These are phyloP conservation scores for Drosophila cognata DNA, from an alignment of 2,888 invertebrate genomes.

Conservation along the genomic window DNA sequence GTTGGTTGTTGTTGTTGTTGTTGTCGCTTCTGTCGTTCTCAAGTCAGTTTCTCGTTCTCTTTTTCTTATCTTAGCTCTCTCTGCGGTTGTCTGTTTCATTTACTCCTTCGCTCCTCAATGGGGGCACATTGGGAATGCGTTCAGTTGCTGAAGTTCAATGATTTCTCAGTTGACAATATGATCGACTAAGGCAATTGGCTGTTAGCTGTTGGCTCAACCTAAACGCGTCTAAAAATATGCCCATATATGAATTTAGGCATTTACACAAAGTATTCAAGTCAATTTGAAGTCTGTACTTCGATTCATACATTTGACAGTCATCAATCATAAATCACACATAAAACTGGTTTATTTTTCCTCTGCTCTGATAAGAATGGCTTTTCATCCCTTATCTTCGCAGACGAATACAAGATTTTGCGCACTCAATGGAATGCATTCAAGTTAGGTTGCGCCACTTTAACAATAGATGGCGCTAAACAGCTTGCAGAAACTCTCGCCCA, in stretches of 20 bases:
- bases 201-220: background rate
- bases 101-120: background rate
- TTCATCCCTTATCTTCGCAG: slow-evolving; percentile 37
- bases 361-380: slow-evolving; percentile 55
- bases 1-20: slow-evolving; percentile 8
- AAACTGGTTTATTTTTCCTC: background rate
- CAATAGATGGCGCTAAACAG: slow-evolving; percentile 67
- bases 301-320: background rate
- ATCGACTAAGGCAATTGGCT: slow-evolving; percentile 15
- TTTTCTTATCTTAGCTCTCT: slow-evolving; percentile 53
- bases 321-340: background rate
- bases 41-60: slow-evolving; percentile 48
- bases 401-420: slow-evolving; percentile 54
- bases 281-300: background rate
- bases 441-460: slow-evolving; percentile 24
- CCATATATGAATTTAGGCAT: accelerated
- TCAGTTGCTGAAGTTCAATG: slow-evolving; percentile 62
- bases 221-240: background rate
- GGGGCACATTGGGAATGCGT: slow-evolving; percentile 27
- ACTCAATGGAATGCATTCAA: slow-evolving; percentile 24
- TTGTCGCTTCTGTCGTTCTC: slow-evolving; percentile 21
- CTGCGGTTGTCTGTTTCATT: slow-evolving; percentile 13
- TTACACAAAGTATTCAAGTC: background rate
- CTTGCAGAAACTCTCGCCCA: slow-evolving; percentile 48
- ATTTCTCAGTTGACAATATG: slow-evolving; percentile 25